A percentile compares a stretch with the other conserved stretches of the same genome.
Evolutionary conservation across 2,888 invertebrate genomes (phyloP).

Genomic region (Noctuana brunneofusca): DNA sequence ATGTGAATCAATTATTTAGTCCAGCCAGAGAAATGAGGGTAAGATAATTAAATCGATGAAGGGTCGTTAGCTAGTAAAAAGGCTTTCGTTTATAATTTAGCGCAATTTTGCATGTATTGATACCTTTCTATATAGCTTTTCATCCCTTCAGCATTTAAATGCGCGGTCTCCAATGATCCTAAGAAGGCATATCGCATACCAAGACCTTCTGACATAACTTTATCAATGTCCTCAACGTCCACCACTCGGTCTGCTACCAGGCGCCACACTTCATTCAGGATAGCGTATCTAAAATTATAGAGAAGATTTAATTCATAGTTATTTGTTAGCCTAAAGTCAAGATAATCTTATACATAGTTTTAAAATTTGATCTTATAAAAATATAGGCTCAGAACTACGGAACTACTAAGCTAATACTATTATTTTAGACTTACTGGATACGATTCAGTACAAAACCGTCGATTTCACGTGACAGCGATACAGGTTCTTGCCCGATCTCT

Average conservation of each 20-base stretch:
- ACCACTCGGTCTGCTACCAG: slow-evolving; percentile 93
- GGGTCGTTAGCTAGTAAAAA: too few species aligned
- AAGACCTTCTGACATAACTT: slow-evolving; percentile 96
- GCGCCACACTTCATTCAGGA: slow-evolving; percentile 96
- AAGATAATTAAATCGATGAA: too few species aligned
- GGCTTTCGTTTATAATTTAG: too few species aligned
- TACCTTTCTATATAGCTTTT: slow-evolving; percentile 83
- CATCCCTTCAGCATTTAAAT: slow-evolving; percentile 96
- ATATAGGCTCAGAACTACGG: too few species aligned
- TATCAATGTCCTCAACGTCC: slow-evolving; percentile 93
- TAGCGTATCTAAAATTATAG: slow-evolving; percentile 88
- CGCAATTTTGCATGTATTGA: not conserved
- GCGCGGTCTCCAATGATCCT: slow-evolving; percentile 96
- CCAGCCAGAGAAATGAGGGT: too few species aligned
- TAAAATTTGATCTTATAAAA: too few species aligned
- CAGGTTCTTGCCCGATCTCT: slow-evolving; percentile 96
- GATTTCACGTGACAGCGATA: slow-evolving; percentile 92
- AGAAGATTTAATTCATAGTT: not conserved
- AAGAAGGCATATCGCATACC: slow-evolving; percentile 98
- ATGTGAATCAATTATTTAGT: too few species aligned
- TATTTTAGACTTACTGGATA: slow-evolving; percentile 86
- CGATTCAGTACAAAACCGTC: slow-evolving; percentile 97
- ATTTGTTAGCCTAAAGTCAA: too few species aligned
- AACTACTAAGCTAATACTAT: too few species aligned
- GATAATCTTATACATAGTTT: not conserved